Evolutionary conservation across 2,113 vertebrate genomes (phyloP).

Genomic region (Trichomycterus rosablanca): DNA sequence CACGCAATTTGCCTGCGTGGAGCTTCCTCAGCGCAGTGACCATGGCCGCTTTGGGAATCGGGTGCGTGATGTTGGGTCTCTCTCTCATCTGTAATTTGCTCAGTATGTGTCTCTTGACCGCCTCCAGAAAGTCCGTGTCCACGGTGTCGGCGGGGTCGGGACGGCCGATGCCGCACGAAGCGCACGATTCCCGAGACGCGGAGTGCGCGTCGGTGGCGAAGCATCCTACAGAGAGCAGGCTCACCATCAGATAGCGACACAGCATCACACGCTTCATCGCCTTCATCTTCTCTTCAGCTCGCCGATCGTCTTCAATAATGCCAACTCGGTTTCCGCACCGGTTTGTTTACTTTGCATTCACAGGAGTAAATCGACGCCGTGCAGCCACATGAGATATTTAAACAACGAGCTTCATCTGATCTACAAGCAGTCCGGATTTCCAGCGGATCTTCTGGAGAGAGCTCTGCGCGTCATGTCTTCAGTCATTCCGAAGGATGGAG

Average conservation of each 20-base stretch:
- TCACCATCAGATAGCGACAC: conserved; percentile 50
- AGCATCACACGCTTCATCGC: conserved; percentile 34
- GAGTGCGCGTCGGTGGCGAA: conserved; percentile 64
- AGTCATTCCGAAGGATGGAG: conserved; percentile 32
- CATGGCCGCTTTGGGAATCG: conserved; percentile 91
- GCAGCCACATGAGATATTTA: conserved; percentile 22
- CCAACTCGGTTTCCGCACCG: not conserved
- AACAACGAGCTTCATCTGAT: conserved; percentile 35
- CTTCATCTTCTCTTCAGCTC: conserved; percentile 53
- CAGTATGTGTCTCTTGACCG: conserved; percentile 94
- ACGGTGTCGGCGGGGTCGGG: conserved; percentile 76
- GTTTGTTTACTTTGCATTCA: not conserved
- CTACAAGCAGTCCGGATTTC: no score
- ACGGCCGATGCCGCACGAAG: conserved; percentile 82
- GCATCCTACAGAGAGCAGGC: conserved; percentile 53
- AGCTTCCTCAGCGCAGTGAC: conserved; percentile 93
- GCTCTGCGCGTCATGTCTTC: conserved; percentile 4
- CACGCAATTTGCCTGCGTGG: conserved; percentile 88
- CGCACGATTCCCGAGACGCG: conserved; percentile 77
- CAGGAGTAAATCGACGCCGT: conserved; percentile 18
- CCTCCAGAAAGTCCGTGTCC: conserved; percentile 88
- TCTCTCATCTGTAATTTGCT: conserved; percentile 90
- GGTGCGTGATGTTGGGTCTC: conserved; percentile 93
- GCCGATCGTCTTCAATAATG: conserved; percentile 10
- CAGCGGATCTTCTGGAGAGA: no score